Evolutionary conservation across 2,888 invertebrate species (phyloP), one percentile per base, ranked within the genome.

Genomic region (Scaptomyza reducta): DNA sequence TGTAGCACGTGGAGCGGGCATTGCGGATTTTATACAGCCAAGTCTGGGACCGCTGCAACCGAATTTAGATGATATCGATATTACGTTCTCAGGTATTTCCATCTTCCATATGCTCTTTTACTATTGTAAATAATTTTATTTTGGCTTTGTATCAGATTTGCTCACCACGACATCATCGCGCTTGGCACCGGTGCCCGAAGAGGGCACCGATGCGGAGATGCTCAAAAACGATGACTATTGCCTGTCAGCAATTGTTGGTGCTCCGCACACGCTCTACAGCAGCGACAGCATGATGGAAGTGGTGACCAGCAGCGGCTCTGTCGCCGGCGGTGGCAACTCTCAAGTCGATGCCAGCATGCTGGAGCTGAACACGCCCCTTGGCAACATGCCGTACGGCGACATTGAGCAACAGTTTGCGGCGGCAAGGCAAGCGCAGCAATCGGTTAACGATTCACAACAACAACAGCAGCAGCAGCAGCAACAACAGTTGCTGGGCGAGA

Each of bases 1-100:
- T 22, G 6, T 29, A 91, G 91, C 92, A 53, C 94, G 96, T 91
- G 96, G 95, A 78, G 96, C 97, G 57, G 96, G 96, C 88, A 94
- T 97, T 90, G 97, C 98, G 50, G 98, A 99, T 93, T 97, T 99
- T 90, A 98, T 99, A 92, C 99, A 99, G 93, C 99, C 99, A 55
- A 98, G 98, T 90, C 94, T 99, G 89, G 96, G 98, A 41, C 98
- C 99, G 57, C 93, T 99, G 68, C 99, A 99, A 92, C 99, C 99
- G 74, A 98, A 97, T 92, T 94, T 99, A 88, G 98, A 98, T 90
- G 98, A 98, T 92, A 97, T 97, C 92, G 97, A 91, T 75, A 96
- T 97, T 92, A 97, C 96, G 7, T 93, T 96, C 74, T 96, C 96
- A 92, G 96, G 96, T 96, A 92, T 65, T 18, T 6, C n/a, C 6